A percentile compares a stretch with the other conserved stretches of the same genome.
phyloP scores from a whole-genome alignment of 2,797 vertebrate species.

The Acanthornis magna region DNA sequence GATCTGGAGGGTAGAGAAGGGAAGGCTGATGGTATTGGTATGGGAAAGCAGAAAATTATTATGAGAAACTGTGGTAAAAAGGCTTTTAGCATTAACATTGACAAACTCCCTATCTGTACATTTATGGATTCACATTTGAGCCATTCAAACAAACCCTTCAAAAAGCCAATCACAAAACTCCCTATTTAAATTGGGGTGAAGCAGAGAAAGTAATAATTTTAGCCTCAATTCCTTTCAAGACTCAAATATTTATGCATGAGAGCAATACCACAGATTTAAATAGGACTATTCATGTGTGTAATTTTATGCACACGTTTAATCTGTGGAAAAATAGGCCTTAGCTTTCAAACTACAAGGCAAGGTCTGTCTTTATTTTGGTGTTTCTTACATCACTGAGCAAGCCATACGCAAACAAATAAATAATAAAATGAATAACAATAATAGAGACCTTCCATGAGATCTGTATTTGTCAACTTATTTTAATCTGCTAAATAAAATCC shows the following conservation, averaged over 20 bases:
- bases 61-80: neutral
- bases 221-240: conserved; percentile 2
- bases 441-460: neutral
- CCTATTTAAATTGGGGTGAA: conserved; percentile 1
- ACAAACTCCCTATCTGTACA: neutral
- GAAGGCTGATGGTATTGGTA: neutral
- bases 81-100: neutral
- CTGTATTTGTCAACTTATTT: conserved; percentile 5
- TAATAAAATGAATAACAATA: neutral
- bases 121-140: neutral
- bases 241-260: conserved; percentile 42
- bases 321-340: neutral
- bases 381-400: conserved; percentile 31
- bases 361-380: neutral
- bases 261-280: conserved; percentile 20
- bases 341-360: neutral
- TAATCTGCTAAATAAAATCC: conserved; percentile 30
- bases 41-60: neutral
- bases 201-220: conserved; percentile 19
- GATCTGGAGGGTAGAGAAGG: neutral
- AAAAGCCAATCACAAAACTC: neutral
- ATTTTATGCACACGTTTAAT: conserved; percentile 38
- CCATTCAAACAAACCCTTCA: neutral
- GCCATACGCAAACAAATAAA: conserved; percentile 27
- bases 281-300: conserved; percentile 21